These are phyloP conservation scores for Dicycla oo DNA, from an alignment of 2,888 invertebrate genomes.

Conservation along the genomic window DNA sequence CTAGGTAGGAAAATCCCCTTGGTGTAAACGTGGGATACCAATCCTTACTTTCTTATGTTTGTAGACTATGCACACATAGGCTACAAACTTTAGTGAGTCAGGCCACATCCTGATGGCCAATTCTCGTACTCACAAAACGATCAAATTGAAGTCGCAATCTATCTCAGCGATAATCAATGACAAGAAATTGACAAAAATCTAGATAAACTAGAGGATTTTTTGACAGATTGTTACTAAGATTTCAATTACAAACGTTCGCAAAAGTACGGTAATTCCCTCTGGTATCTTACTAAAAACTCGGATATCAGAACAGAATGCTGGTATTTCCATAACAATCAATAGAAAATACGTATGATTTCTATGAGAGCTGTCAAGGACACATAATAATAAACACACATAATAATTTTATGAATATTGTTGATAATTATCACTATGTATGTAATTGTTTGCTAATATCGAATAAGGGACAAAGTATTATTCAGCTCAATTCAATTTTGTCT, in stretches of 20 bases:
- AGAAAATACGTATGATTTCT: background rate
- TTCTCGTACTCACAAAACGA: background rate
- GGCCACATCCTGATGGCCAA: background rate
- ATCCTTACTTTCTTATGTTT: background rate
- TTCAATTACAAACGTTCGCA: background rate
- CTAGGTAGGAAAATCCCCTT: background rate
- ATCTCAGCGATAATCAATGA: background rate
- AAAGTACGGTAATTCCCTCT: background rate
- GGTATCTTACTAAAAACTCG: background rate
- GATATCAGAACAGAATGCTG: background rate
- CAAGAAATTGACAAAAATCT: background rate
- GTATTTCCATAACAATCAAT: background rate
- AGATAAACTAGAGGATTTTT: background rate
- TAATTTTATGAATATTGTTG: background rate
- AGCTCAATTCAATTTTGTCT: no score
- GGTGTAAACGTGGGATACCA: background rate
- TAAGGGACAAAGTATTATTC: no score
- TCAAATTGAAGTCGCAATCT: background rate
- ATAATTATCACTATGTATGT: no score
- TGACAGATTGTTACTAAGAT: background rate
- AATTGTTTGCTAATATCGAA: no score
- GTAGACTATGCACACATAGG: no score
- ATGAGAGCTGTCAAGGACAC: background rate
- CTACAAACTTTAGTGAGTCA: no score
- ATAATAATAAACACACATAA: no score